Evolutionary conservation across 2,888 invertebrate species (phyloP), one percentile per base, ranked within the genome.

Genomic region (Smittia sp.): DNA sequence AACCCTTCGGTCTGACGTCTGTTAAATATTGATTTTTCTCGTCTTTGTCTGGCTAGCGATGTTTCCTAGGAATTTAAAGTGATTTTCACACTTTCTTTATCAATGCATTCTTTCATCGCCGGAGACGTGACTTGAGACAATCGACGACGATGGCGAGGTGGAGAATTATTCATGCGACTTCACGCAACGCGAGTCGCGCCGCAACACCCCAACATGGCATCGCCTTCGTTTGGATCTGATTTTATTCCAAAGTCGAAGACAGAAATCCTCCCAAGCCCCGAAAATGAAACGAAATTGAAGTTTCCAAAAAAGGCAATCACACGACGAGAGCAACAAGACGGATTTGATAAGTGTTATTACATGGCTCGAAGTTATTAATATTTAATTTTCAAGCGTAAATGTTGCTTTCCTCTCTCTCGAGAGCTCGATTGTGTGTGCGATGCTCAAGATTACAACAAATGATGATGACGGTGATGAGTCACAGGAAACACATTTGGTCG

Each of bases 291-390:
- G 22, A 58, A 9, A 6, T 27, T 63, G 27, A 63, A 58, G 63
- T 20, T 63, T 9, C 72, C 62, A 72, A 54, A 72, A 62, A 72
- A 72, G 72, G 72, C 25, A 63, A 27, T 58, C 58, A 58, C 3
- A 63, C 1, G 20, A 6, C 58, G 22, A 63, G 27, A 63, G 27
- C 27, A 63, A 63, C 24, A 27, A 63, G 7, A 54, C 52, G 20
- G 52, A 52, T 70, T 62, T 72, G 72, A 72, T 72, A 72, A 72
- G 72, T 72, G 72, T 72, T 72, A 62, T 72, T 72, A 72, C 62
- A 20, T 63, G 63, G 25, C 63, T 24, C n/a, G 27, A 25, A 13
- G 25, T 24, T 63, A 22, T 27, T 25, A 25, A 25, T 22, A 22
- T 22, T 20, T 63, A 63, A 63, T 63, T 63, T 63, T 63, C 18